Base-by-base conservation (phyloP, 2,113 vertebrate species). In the Indri indri region DNA sequence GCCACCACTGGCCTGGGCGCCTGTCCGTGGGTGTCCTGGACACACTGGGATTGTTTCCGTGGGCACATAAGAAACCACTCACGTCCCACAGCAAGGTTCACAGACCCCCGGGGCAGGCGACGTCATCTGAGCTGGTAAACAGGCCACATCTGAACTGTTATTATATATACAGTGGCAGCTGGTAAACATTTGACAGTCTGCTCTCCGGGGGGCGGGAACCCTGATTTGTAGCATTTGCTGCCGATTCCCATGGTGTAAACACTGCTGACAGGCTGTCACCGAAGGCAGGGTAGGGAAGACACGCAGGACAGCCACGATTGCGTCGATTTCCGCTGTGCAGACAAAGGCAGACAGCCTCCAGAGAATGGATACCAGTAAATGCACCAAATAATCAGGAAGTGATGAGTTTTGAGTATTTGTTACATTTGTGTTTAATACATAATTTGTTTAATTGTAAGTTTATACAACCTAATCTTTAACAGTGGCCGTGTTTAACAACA, bases 221-320 rank as follows among this genome's bases (percentile, higher is more conserved):
- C 50, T 5, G 2, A n/a, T 13, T 1, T 25, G 79, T 8, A 30
- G 54, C 20, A 4, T 2, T 0, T 4, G 61, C 89, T 5, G 82
- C 57, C 37, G 27, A 3, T n/a, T 30, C 22, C 57, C 6, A 0
- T 0, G 20, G 86, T 27, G 47, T 3, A 20, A 65, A 77, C 22
- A 4, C 37, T 0, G n/a, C 30, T 74, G 34, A 0, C 9, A 0
- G 0, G 22, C 11, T 0, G n/a, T 37, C 34, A 0, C 45, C 2
- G 47, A 52, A 0, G 5, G 8, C 57, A 0, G 34, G 6, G 47
- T 0, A 0, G n/a, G 61, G 61, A 32, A 40, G 40, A 9, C 16
- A 4, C 0, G 4, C 1, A 2, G 1, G 7, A 45, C 0, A 23
- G 20, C 9, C 40, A 9, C 17, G 2, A 4, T 2, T 0, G 7